Percentiles rank a stretch among this genome's conserved stretches.
These are phyloP conservation scores for Lateolabrax maculatus DNA, from an alignment of 2,797 vertebrate genomes.

Conservation along the genomic window DNA sequence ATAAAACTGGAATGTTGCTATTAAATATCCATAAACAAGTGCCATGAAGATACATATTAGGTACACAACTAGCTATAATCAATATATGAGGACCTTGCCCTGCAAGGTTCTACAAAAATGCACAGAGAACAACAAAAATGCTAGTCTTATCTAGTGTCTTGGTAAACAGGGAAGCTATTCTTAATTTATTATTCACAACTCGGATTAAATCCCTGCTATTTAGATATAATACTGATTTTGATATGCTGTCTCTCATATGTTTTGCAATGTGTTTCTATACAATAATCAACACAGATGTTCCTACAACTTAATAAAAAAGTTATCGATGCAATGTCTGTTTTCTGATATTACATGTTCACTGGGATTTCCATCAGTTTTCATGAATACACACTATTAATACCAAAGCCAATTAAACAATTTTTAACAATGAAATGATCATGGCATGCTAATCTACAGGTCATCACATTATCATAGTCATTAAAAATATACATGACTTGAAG, in stretches of 20 bases:
- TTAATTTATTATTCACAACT: conserved; percentile 44
- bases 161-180: conserved; percentile 38
- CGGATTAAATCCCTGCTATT: conserved; percentile 57
- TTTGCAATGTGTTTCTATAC: conserved; percentile 39
- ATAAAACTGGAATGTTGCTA: conserved; percentile 74
- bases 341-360: conserved; percentile 38
- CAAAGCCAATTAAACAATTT: conserved; percentile 39
- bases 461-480: conserved; percentile 44
- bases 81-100: conserved; percentile 79
- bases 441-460: conserved; percentile 36
- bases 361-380: conserved; percentile 27
- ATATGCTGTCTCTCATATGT: conserved; percentile 44
- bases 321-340: conserved; percentile 37
- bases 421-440: conserved; percentile 44
- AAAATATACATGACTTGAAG: conserved; percentile 38
- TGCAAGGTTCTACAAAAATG: conserved; percentile 83
- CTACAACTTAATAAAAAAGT: conserved; percentile 40
- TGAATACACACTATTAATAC: conserved; percentile 57
- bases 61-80: conserved; percentile 64
- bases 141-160: conserved; percentile 46
- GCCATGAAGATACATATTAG: conserved; percentile 57
- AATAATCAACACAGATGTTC: conserved; percentile 35
- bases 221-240: conserved; percentile 80
- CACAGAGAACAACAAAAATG: conserved; percentile 58
- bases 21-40: conserved; percentile 71